Evolutionary conservation across 2,797 vertebrate species (phyloP), one percentile per base, ranked within the genome.

Genomic region (Epinephelus malabaricus): DNA sequence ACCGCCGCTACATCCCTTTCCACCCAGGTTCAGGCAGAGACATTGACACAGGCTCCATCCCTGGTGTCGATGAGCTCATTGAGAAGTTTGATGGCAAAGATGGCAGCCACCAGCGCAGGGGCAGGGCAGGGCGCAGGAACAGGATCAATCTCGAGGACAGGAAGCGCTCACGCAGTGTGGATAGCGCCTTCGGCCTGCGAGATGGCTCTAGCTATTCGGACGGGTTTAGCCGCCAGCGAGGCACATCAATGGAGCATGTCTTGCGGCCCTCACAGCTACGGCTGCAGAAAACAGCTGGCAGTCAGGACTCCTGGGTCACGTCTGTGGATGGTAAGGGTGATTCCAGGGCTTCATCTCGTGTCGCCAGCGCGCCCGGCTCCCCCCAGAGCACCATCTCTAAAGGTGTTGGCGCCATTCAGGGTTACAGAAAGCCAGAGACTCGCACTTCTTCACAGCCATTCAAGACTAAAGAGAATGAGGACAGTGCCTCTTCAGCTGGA

Each of bases 1-100:
- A 99, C 81, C 95, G 98, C 18, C 96, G 98, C 49, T 99, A 99
- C 70, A 98, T 99, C 63, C 98, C 98, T 0, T 99, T 99, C 92
- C 64, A 95, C 58, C 96, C 98, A 0, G 98, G 98, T 58, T 99
- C 98, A 0, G 98, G 98, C 19, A 94, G 98, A 68, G 98, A 98
- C 85, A 99, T 99, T 2, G 98, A 99, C 89, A 98, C 97, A 0
- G 97, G 96, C 7, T 96, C 97, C 3, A 97, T 98, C 69, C 96
- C 96, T 2, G 96, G 92, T 2, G 97, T 99, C 0, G 97, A 99
- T 73, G 95, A 98, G 79, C 94, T 99, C 10, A 99, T 99, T 76
- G 97, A 97, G 59, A 99, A 98, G 80, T 99, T 99, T 92, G 97
- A 98, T 49, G 93, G 89, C 47, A 97, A 95, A 88, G 92, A 94